Conservation (phyloP, 2,888 invertebrate species). For the Caenorhabditis wallacei region DNA sequence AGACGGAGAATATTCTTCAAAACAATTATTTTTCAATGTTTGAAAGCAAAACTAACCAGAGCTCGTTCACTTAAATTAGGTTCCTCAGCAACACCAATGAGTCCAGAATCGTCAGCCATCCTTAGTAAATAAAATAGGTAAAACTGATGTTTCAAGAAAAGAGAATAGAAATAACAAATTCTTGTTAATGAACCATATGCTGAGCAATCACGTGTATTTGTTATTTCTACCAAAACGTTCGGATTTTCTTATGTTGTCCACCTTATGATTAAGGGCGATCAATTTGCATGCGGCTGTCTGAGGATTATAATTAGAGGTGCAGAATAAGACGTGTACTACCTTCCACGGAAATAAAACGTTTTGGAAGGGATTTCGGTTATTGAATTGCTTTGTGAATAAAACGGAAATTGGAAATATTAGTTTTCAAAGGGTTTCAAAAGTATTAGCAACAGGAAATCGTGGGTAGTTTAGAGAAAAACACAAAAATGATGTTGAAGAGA, state of each 20-base stretch:
- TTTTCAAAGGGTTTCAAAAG: background rate
- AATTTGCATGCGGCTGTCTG: background rate
- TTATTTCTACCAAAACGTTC: no score
- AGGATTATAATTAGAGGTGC: background rate
- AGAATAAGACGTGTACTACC: background rate
- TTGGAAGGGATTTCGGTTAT: background rate
- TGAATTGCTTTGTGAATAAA: background rate
- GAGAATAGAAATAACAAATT: no score
- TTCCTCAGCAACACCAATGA: no score
- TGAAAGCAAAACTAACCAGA: no score
- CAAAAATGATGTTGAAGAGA: no score
- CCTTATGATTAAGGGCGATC: background rate
- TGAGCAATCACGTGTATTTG: no score
- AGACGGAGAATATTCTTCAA: conserved; percentile 5
- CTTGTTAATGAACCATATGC: background rate
- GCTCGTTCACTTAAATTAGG: no score
- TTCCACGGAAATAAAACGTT: background rate
- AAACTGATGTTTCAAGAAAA: no score
- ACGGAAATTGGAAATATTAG: background rate
- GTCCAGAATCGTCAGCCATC: no score
- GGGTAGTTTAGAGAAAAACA: background rate
- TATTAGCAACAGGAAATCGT: background rate
- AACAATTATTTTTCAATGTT: background rate
- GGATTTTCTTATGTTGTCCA: background rate
- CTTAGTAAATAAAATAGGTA: no score